Base-by-base conservation (phyloP, 64 coral and sea anemone species). In the Astreopora myriophthalma region DNA sequence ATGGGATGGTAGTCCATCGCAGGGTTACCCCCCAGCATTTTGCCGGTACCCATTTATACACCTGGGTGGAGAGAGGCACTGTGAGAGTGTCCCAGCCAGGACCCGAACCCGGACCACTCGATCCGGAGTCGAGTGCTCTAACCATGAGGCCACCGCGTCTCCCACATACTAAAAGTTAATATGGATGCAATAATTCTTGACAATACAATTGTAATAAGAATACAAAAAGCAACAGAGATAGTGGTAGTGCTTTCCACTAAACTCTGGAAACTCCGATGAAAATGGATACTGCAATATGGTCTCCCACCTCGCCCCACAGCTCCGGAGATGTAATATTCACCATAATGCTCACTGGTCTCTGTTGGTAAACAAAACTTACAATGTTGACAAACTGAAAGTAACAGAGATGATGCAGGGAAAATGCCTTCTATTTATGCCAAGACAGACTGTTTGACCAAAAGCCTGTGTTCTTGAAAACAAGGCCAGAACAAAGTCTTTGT, bases 271-370 rank as follows among this genome's bases (percentile, higher is more conserved):
- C n/a, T n/a, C n/a, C 13, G 12, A 55, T 55, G 49, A 10, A 44
- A n/a, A 40, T 26, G 28, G 17, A 42, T 38, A 26, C 17, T 32
- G 0, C 37, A 22, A 27, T 80, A 1, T 48, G 26, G 20, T 8
- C 1, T 32, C 42, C 57, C 37, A 99, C 97, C 97, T 96, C 94
- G 79, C 6, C 97, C 97, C 81, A 96, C 58, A 88, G 42, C 72
- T 20, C 97, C 97, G 69, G 93, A 71, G 74, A 99, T 93, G 38
- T 84, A 99, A 26, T 58, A 23, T n/a, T 89, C 87, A 79, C 82
- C 90, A 55, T 99, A 99, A 69, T 99, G 97, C 8, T 96, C 97
- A 90, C 88, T 72, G 1, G 97, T 93, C 67, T 95, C 97, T 99
- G 61, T 71, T 35, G 34, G 85, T 7, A 42, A 68, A 75, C 29